Evolutionary conservation across 2,888 invertebrate genomes (phyloP), one percentile per base, ranked within the genome.

Genomic region (Chelonus formosanus): DNA sequence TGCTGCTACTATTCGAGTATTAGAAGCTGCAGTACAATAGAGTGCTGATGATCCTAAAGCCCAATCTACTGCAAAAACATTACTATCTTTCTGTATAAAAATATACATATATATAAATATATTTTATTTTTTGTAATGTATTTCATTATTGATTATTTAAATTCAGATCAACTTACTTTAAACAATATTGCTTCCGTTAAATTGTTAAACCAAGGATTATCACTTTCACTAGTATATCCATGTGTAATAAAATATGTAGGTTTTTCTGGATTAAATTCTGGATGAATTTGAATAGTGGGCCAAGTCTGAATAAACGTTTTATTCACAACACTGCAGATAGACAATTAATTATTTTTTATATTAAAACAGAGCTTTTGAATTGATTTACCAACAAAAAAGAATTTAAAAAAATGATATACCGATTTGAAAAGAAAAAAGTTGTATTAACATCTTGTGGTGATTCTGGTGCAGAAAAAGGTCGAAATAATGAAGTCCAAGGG

Each of bases 1-100:
- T 45, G 80, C 78, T 5, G 77, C 80, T 4, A 80, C 82, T 4
- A 80, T 68, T 65, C 82, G 73, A n/a, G 78, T 80, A 60, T 83
- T 76, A 5, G 75, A 68, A 8, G 73, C 55, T 10, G 72, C 70
- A 65, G 69, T 70, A 3, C 71, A 72, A 68, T 85, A 85, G 63
- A 78, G 78, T 4, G 74, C 71, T n/a, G 63, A 73, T 8, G 84
- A 80, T 10, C 85, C 85, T 32, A 74, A 72, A 32, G 78, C 74
- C 85, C 85, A 85, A 68, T 85, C 83, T 3, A 85, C 81, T 20
- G 80, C 62, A 55, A 85, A 80, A 4, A 85, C 75, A 70, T 85
- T 85, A 34, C 78, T 80, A 66, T 85, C 84, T 36, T 74, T 75
- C 85, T 85, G 66, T 44, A 7, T 36, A 57, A 47, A 36, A 65